Percentiles rank a stretch among this genome's conserved stretches.
These are phyloP conservation scores for Tragelaphus strepsiceros DNA, from an alignment of 2,113 vertebrate species.

Conservation along the genomic window DNA sequence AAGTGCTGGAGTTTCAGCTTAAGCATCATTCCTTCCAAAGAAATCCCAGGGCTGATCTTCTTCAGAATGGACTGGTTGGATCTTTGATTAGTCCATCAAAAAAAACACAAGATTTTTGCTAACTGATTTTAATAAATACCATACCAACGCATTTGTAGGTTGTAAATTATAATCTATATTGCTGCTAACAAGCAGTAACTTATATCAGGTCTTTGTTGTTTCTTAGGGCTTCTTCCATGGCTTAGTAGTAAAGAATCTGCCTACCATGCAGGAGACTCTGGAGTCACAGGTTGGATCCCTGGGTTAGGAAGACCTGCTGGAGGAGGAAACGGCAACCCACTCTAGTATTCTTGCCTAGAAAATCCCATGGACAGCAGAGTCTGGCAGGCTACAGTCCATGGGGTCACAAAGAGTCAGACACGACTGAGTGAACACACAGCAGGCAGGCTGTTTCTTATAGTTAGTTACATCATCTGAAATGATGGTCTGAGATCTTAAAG, in stretches of 20 bases:
- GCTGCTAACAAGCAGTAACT: not conserved
- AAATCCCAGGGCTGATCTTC: too few species aligned
- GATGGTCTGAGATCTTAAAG: not conserved
- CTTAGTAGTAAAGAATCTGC: not conserved
- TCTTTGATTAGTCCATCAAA: constrained; percentile 37
- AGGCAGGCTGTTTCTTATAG: not conserved
- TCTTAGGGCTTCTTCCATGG: not conserved
- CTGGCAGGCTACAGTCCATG: not conserved
- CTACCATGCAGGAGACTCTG: not conserved
- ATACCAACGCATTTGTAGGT: not conserved
- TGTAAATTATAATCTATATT: not conserved
- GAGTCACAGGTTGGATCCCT: not conserved
- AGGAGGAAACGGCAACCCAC: not conserved
- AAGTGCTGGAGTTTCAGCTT: too few species aligned
- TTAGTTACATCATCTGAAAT: not conserved
- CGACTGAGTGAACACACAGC: not conserved
- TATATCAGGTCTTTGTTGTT: not conserved
- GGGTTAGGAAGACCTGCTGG: not conserved
- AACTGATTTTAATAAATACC: constrained; percentile 27
- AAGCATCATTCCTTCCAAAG: too few species aligned
- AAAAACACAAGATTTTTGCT: constrained; percentile 26
- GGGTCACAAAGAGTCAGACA: not conserved
- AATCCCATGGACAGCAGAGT: not conserved
- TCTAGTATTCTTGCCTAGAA: not conserved
- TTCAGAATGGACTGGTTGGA: not conserved